These are phyloP conservation scores for Heptranchias perlo DNA, from an alignment of 2,113 vertebrate genomes.

Conservation along the genomic window DNA sequence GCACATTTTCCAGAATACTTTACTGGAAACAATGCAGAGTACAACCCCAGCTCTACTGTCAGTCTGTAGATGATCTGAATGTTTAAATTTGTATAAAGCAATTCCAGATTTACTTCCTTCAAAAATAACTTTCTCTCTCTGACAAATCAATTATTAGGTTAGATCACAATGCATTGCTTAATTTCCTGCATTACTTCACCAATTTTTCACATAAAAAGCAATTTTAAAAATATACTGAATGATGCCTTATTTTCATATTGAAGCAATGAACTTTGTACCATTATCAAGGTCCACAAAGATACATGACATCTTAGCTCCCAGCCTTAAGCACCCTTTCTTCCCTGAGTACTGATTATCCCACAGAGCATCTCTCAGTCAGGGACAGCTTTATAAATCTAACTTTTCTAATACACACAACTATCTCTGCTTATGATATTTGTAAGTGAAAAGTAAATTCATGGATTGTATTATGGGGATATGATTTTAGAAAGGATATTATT, in stretches of 20 bases:
- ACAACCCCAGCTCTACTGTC: background rate
- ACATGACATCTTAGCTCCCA: background rate
- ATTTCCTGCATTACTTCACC: background rate
- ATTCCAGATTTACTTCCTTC: background rate
- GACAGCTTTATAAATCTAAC: background rate
- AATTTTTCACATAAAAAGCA: background rate
- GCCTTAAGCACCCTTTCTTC: background rate
- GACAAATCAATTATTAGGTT: background rate
- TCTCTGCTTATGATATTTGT: background rate
- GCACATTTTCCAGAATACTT: constrained; percentile 1
- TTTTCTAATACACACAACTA: background rate
- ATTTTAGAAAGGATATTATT: background rate
- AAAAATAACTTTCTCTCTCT: background rate
- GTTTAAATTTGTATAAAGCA: background rate
- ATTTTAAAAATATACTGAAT: background rate
- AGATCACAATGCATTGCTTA: background rate
- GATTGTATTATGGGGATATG: background rate
- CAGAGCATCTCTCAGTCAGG: no score
- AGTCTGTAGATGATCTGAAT: background rate
- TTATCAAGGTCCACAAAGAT: background rate
- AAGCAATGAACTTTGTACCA: background rate
- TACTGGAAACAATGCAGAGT: background rate
- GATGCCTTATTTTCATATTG: background rate
- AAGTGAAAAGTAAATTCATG: background rate
- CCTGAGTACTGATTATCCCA: background rate